Base-by-base conservation (phyloP, 1,140 invertebrate genomes). In the Trissolcus basalis region DNA sequence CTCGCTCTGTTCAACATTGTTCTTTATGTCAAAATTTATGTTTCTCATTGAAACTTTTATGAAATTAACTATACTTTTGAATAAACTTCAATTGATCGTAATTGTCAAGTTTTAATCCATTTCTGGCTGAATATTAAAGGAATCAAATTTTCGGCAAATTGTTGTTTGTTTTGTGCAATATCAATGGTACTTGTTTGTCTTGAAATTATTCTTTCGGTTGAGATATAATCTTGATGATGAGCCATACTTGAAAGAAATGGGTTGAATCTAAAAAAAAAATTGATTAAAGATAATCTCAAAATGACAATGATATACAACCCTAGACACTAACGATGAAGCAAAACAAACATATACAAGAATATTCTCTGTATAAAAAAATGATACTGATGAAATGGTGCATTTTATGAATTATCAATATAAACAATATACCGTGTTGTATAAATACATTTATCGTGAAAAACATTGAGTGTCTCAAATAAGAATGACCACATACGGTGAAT, bases 351-450 rank as follows among this genome's bases (percentile, higher is more conserved):
- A 65, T 54, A 63, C 58, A 72, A 27, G 35, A 72, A 54, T 68
- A 77, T 59, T 72, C 55, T 27, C 19, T 27, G 6, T 27, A 6
- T 27, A 27, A 27, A 27, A 27, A 27, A 45, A 63, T 68, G 71
- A 77, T 77, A 77, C 74, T 77, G 74, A 77, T 77, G 63, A 77
- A 77, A 77, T 77, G 74, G 74, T 77, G 74, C 74, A 77, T 77
- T 77, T 77, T 61, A 77, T 63, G 68, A 63, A 77, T 49, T 77
- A 77, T 72, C 14, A 6, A 27, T 77, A 77, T 68, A 45, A 54
- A 69, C 59, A 72, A 39, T 71, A 77, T 70, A 68, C 63, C 33
- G 51, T 54, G 44, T 59, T 70, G 41, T 76, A 63, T 64, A 64
- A 54, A 59, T 49, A 69, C 16, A 39, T 9, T 63, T 43, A 7